Conservation (phyloP, 2,113 vertebrate species). For the Eonycteris spelaea region DNA sequence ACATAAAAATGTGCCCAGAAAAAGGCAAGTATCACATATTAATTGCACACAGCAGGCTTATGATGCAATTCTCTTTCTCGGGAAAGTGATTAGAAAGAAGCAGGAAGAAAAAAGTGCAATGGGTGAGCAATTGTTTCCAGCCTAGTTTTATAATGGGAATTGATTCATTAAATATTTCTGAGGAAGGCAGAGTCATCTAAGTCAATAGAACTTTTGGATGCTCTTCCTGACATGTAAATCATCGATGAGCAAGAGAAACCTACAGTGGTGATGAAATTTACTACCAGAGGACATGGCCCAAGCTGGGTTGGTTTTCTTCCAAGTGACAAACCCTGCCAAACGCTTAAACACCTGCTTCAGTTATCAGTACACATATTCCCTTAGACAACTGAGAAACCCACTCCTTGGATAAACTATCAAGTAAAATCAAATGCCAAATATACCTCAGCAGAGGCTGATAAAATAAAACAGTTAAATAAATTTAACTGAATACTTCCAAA, state of each 20-base stretch:
- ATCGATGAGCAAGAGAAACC: background rate
- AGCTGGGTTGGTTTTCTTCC: slow-evolving; percentile 54
- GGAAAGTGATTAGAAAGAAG: background rate
- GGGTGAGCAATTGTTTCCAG: background rate
- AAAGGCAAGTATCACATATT: slow-evolving; percentile 6
- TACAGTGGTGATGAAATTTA: slow-evolving; percentile 17
- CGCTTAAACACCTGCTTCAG: slow-evolving; percentile 60
- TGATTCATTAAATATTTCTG: slow-evolving; percentile 48
- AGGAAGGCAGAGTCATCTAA: background rate
- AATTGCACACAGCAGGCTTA: background rate
- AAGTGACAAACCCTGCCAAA: slow-evolving; percentile 54
- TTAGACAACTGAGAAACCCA: slow-evolving; percentile 25
- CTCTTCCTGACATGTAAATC: slow-evolving; percentile 12
- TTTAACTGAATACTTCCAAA: slow-evolving; percentile 52
- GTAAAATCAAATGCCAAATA: slow-evolving; percentile 50
- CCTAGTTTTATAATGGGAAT: background rate
- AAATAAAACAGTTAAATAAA: slow-evolving; percentile 65
- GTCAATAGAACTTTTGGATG: background rate
- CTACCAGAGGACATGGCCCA: background rate
- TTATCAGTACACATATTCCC: slow-evolving; percentile 20
- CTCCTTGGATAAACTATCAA: slow-evolving; percentile 12
- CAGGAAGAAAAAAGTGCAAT: background rate
- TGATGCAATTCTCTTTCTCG: background rate
- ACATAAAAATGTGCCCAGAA: slow-evolving; percentile 5
- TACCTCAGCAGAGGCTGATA: slow-evolving; percentile 34